phyloP scores from a whole-genome alignment of 2,888 invertebrate species.

The Ochropleura plecta region DNA sequence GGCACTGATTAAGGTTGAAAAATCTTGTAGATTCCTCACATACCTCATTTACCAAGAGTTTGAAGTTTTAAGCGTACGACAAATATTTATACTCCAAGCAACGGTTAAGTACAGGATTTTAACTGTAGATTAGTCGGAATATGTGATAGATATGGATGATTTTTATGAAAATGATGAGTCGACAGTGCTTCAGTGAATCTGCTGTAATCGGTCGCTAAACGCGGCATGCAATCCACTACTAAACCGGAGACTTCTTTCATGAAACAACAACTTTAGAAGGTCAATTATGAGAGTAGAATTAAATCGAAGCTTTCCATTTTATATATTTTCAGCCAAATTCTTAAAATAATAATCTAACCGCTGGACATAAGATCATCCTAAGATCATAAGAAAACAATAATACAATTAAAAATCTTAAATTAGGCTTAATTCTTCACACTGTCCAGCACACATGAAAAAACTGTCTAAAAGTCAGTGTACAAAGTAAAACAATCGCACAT shows the following conservation, averaged over 20 bases:
- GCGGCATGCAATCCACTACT: not conserved
- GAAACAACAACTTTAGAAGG: not conserved
- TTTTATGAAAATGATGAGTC: not conserved
- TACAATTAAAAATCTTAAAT: not conserved
- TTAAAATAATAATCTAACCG: not conserved
- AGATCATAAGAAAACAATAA: not conserved
- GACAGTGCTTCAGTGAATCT: no score
- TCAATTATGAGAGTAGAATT: not conserved
- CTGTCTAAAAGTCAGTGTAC: conserved; percentile 41
- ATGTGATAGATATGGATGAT: not conserved
- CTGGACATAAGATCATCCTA: not conserved
- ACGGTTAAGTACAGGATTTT: not conserved
- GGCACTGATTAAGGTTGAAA: no score
- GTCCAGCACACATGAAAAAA: conserved; percentile 58
- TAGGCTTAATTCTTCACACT: conserved; percentile 26
- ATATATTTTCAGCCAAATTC: not conserved
- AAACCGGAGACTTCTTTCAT: not conserved
- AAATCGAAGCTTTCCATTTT: not conserved
- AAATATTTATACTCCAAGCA: no score
- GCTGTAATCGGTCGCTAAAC: no score
- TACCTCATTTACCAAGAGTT: no score
- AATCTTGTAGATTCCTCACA: no score
- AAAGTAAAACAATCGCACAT: conserved; percentile 68
- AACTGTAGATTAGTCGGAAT: not conserved
- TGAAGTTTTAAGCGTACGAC: no score